Evolutionary conservation across 2,797 vertebrate genomes (phyloP), one percentile per base, ranked within the genome.

Genomic region (Cygnus olor): DNA sequence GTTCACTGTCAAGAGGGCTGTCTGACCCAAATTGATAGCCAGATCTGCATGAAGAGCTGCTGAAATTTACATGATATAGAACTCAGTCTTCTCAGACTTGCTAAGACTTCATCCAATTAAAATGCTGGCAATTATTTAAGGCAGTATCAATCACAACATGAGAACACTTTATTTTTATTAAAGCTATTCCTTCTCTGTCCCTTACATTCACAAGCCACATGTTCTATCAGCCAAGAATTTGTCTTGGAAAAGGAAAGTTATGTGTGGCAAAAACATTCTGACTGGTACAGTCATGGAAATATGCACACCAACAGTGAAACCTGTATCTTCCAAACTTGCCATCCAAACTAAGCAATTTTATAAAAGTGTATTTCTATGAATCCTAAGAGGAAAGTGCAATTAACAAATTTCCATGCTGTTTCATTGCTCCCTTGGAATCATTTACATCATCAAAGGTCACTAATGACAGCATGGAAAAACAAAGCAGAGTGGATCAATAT

Each of bases 381-480:
- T 57, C 32, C 63, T 86, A 80, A 91, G 25, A 88, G 40, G 66
- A 95, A 96, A 88, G 40, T 64, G 21, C 34, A 94, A 83, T 88
- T 91, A 84, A 73, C 36, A 69, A 85, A 90, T 81, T 76, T 93
- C 79, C 92, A 49, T 81, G 80, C 14, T 85, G 12, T 27, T 83
- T 74, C 68, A 61, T 83, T 87, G 10, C 56, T 88, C 28, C 40
- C 45, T 84, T 82, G 76, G 72, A 95, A 89, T 21, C 27, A 68
- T 64, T 85, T 77, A 38, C 30, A 4, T 51, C 82, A 78, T 25
- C 70, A 91, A 96, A 96, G 77, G 87, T 95, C 87, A 92, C 64
- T 84, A 91, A 92, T 93, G 80, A 90, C 82, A 91, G 42, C 70
- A 88, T 40, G 92, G 89, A 96, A 93, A 74, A 92, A 89, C 32